Evolutionary conservation across 2,113 vertebrate species (phyloP).

Genomic region (Dipodomys merriami): DNA sequence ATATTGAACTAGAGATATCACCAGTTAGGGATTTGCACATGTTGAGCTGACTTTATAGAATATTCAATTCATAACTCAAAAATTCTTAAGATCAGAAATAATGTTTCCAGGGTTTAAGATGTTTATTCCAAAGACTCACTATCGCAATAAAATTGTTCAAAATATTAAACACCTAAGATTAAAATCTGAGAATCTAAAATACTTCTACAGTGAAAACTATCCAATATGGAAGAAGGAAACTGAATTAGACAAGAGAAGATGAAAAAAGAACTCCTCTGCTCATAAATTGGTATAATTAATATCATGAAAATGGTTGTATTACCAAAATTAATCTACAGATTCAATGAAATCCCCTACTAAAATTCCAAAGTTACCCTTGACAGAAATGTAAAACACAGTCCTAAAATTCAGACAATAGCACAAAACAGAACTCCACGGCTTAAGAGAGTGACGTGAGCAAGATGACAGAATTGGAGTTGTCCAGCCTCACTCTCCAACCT

Average conservation of each 20-base stretch:
- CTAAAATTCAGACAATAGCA: neutral
- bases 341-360: no score
- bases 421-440: neutral
- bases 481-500: neutral
- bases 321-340: no score
- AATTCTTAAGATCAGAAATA: neutral
- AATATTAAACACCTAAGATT: neutral
- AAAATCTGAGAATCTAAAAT: no score
- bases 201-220: no score
- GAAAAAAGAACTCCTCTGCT: neutral
- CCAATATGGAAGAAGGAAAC: no score
- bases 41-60: slow-evolving; percentile 28
- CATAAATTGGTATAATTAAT: neutral
- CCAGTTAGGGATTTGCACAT: slow-evolving; percentile 42
- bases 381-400: no score
- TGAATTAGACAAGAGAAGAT: no score
- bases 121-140: slow-evolving; percentile 35
- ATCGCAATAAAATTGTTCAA: slow-evolving; percentile 1
- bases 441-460: neutral
- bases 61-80: slow-evolving; percentile 31
- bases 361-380: no score
- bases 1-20: slow-evolving; percentile 34
- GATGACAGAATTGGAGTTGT: neutral
- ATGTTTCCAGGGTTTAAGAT: neutral
- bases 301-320: neutral